Evolutionary conservation across 2,113 vertebrate genomes (phyloP), one percentile per base, ranked within the genome.

Genomic region (Sturnira hondurensis): DNA sequence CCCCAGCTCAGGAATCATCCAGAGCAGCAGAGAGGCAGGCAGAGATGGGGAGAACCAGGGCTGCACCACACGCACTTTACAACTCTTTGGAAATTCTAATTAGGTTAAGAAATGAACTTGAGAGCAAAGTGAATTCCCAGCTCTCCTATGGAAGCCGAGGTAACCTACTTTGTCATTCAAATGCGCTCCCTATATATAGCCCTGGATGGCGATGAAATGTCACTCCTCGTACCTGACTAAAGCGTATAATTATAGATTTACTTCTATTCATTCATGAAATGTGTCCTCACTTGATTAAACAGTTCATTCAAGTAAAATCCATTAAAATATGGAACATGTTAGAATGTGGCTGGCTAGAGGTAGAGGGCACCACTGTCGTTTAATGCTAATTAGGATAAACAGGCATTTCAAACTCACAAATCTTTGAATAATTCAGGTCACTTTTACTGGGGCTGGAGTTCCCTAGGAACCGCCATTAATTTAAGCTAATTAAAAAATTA

Each of bases 101-200:
- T 95, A 96, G 96, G 97, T 80, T 94, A 93, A 24, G 6, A 83
- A 88, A 93, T 50, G 95, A 97, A 96, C 93, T 84, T n/a, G 52
- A 95, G 91, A 97, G 97, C 78, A 41, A 33, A 95, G 91, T 7
- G 8, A 93, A 85, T 86, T 84, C 86, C 90, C 91, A 84, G 93
- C 78, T 95, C 85, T 80, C 96, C 96, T 94, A 95, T 86, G 96
- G 96, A 97, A 97, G 93, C 86, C 1, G n/a, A 86, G 94, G 94
- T 96, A 97, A 97, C 97, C 97, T 96, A 98, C 95, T 98, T 97
- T 97, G 96, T 97, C 97, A 97, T 98, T 98, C 97, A 97, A 95
- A 97, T 86, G 71, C 28, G 78, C 65, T 26, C 0, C 1, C 97
- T 98, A 98, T 98, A 97, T 97, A 97, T 97, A 98, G 95, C 83